These are phyloP conservation scores for Tetraneura akinire DNA, from an alignment of 1,140 invertebrate species.

Conservation along the genomic window DNA sequence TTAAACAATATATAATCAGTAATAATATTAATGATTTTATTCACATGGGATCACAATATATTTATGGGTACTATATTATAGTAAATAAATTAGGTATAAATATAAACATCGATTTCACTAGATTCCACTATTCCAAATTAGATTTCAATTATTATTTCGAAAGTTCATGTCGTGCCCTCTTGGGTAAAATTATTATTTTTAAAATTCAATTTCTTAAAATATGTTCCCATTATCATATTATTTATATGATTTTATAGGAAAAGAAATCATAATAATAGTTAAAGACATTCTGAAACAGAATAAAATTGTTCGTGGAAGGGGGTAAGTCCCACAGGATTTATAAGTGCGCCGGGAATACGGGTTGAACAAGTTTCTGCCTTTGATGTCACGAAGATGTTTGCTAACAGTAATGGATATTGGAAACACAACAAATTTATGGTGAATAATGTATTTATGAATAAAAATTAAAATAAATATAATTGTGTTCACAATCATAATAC, in stretches of 20 bases:
- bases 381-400: constrained; percentile 50
- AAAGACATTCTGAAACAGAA: constrained; percentile 30
- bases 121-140: constrained; percentile 17
- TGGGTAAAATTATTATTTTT: constrained; percentile 48
- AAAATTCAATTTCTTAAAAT: constrained; percentile 25
- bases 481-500: neutral
- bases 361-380: constrained; percentile 46
- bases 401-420: constrained; percentile 49
- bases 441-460: neutral
- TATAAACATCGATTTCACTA: neutral
- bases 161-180: constrained; percentile 32
- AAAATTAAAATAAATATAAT: neutral
- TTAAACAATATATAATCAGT: no score
- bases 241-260: neutral
- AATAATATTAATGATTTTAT: neutral
- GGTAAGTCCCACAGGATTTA: constrained; percentile 46
- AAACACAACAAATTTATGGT: constrained; percentile 45
- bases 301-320: constrained; percentile 46
- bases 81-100: neutral
- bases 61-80: neutral
- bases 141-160: constrained; percentile 44
- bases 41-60: neutral
- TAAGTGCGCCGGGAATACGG: constrained; percentile 30
- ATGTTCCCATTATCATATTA: neutral
- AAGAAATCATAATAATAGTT: constrained; percentile 30